Base-by-base conservation (phyloP, 2,113 vertebrate genomes). In the Columba livia region DNA sequence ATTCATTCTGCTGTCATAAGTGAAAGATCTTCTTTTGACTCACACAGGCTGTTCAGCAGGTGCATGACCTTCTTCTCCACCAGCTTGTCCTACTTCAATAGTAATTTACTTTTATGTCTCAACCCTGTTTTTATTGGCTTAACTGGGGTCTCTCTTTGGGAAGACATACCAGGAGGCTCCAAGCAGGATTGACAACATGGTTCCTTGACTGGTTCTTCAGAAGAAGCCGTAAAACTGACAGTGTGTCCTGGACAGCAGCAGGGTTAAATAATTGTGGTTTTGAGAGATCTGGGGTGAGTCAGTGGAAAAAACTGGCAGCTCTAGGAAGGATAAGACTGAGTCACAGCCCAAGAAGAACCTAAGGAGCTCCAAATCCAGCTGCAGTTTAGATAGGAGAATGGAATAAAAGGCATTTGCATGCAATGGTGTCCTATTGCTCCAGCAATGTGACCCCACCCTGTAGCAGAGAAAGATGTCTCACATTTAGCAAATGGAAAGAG, bases 231-330 rank as follows among this genome's bases (percentile, higher is more conserved):
- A 78, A 74, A 92, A 79, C n/a, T 85, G 62, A 42, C 47, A 72
- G 60, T 2, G 12, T 60, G 44, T 84, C 66, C 77, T 42, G 50
- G 90, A 69, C 77, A 58, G 23, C 79, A 79, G 47, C 54, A 92
- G 77, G 53, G 79, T 93, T 95, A 96, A 95, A 79, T 69, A 82
- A 56, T 47, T 92, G 83, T 54, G 75, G 48, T 32, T 79, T 95
- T 58, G 70, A 40, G 84, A 79, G 69, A 71, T 86, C 97, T 93
- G 56, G 69, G 50, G 38, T 94, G 81, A 92, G 34, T 79, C 92
- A 83, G 18, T 96, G 92, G 95, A 97, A 97, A 97, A 94, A 81
- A 70, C 70, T 74, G 72, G 72, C 81, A 84, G 69, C 64, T 71
- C 48, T 56, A 88, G 70, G 64, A 95, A 90, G 79, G 20, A 61